phyloP scores from a whole-genome alignment of 2,888 invertebrate genomes.

The Gisinianus flammeolus region DNA sequence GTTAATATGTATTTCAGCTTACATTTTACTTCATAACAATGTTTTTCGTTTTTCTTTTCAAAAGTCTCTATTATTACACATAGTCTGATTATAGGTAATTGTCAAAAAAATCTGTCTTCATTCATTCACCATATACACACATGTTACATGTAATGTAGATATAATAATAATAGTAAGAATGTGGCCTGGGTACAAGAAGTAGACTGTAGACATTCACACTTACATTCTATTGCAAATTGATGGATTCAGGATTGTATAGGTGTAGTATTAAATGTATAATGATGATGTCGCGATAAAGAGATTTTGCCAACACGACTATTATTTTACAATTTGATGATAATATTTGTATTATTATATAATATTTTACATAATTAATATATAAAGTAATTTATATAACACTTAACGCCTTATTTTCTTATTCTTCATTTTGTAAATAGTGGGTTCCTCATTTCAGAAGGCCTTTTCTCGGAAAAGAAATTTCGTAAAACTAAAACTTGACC shows the following conservation, averaged over 20 bases:
- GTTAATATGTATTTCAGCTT: no score
- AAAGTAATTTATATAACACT: neutral
- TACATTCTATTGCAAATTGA: neutral
- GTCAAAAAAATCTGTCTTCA: no score
- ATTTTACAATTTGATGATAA: no score
- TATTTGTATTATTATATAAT: no score
- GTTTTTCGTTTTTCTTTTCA: no score
- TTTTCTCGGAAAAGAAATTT: conserved; percentile 86
- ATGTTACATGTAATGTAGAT: no score
- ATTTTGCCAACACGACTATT: neutral
- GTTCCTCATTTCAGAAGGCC: conserved; percentile 64
- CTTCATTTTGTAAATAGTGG: conserved; percentile 46
- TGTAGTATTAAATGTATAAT: neutral
- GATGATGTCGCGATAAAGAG: neutral
- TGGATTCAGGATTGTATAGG: neutral
- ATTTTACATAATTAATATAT: no score
- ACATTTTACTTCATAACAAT: no score
- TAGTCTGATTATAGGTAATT: no score
- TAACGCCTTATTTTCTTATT: neutral
- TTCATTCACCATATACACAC: no score
- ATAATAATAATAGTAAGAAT: neutral
- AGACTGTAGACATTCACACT: no score
- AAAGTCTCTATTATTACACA: no score
- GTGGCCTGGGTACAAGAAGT: neutral
- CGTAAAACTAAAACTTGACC: conserved; percentile 89